Percentiles rank a stretch among this genome's conserved stretches.
Conservation (phyloP, 2,888 invertebrate species). For the Entomobrya multifasciata region DNA sequence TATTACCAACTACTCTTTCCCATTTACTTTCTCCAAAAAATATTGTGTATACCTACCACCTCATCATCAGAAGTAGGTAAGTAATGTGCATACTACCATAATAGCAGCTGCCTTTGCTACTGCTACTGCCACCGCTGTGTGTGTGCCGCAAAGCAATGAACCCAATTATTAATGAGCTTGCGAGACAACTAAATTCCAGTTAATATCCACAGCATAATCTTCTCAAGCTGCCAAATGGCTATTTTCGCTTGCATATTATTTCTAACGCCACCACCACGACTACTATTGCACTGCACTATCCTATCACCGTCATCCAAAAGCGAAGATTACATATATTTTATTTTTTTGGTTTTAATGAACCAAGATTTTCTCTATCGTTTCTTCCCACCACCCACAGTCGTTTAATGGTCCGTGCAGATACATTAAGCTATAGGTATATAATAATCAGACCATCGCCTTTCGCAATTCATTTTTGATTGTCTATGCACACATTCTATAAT, state of each 20-base stretch:
- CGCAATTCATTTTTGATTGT: too few relatives aligned
- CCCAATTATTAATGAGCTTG: conserved; percentile 46
- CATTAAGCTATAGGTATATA: too few relatives aligned
- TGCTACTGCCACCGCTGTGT: not conserved
- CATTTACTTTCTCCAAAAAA: conserved; percentile 1
- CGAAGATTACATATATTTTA: not conserved
- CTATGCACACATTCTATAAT: too few relatives aligned
- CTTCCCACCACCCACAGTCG: not conserved
- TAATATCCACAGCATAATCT: conserved; percentile 49
- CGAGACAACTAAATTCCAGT: conserved; percentile 45
- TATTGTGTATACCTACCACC: too few relatives aligned
- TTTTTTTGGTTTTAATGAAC: conserved; percentile 4
- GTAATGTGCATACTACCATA: too few relatives aligned
- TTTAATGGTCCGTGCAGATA: not conserved
- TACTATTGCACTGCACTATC: too few relatives aligned
- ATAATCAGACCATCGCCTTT: too few relatives aligned
- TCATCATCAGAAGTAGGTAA: too few relatives aligned
- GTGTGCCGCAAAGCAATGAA: conserved; percentile 1
- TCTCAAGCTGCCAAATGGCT: conserved; percentile 26
- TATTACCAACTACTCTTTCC: not conserved
- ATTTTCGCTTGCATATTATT: not conserved
- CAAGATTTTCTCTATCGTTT: not conserved
- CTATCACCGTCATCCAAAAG: too few relatives aligned
- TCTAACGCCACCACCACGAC: too few relatives aligned
- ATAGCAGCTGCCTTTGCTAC: too few relatives aligned